phyloP scores from a whole-genome alignment of 1,140 invertebrate species.

The Lepidostoma basale region DNA sequence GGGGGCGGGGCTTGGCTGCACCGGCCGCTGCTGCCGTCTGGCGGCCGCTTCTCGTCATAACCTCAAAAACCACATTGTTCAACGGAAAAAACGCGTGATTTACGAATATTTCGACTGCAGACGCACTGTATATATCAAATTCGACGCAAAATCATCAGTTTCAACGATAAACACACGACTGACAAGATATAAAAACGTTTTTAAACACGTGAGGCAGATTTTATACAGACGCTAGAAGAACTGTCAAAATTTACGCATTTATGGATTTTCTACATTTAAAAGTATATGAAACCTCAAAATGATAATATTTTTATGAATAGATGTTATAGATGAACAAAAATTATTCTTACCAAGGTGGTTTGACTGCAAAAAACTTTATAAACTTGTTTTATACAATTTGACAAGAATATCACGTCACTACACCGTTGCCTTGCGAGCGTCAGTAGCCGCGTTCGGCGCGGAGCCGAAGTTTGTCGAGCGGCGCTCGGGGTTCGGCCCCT shows the following conservation, averaged over 20 bases:
- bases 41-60: constrained; percentile 25
- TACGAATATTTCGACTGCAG: not conserved
- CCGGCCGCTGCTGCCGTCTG: constrained; percentile 42
- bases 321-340: not conserved
- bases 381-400: not conserved
- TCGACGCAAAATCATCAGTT: not conserved
- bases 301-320: not conserved
- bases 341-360: too few relatives aligned
- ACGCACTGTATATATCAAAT: not conserved
- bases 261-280: not conserved
- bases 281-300: not conserved
- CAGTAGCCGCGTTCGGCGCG: constrained; percentile 10
- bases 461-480: constrained; percentile 10
- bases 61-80: constrained; percentile 40
- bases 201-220: not conserved
- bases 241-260: constrained; percentile 24
- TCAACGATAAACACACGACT: not conserved
- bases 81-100: not conserved
- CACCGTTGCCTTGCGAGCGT: not conserved
- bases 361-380: constrained; percentile 7
- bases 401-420: constrained; percentile 26
- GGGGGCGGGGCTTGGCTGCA: constrained; percentile 27
- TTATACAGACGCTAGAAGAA: constrained; percentile 37
- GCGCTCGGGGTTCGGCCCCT: constrained; percentile 27
- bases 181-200: constrained; percentile 20